phyloP scores from a whole-genome alignment of 1,140 invertebrate genomes.

The Panagrolaimus sp. region DNA sequence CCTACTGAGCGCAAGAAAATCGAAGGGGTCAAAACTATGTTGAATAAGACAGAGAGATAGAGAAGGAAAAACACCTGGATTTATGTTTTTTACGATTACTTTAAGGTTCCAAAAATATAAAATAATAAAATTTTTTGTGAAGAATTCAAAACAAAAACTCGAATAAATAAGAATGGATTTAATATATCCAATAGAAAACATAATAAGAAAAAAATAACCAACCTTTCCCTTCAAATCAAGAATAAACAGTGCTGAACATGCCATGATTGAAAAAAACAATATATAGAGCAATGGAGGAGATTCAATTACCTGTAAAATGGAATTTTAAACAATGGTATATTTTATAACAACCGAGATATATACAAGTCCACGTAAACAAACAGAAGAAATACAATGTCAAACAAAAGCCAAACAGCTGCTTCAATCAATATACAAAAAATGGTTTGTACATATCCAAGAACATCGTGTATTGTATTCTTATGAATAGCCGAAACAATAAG shows the following conservation, averaged over 20 bases:
- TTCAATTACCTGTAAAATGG: background rate
- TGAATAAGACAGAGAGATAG: background rate
- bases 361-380: no score
- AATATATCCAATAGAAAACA: background rate
- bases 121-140: background rate
- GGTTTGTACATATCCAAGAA: no score
- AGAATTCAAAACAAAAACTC: background rate
- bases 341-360: no score
- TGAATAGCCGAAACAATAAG: no score
- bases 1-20: background rate
- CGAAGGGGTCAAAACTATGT: background rate
- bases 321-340: no score
- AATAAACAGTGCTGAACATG: constrained; percentile 63
- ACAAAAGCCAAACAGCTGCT: no score
- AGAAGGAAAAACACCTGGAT: constrained; percentile 11
- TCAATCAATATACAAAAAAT: no score
- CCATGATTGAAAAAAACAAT: constrained; percentile 59
- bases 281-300: no score
- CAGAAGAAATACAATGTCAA: no score
- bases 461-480: no score
- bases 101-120: background rate
- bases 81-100: constrained; percentile 2
- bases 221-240: constrained; percentile 64
- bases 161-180: background rate
- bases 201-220: constrained; percentile 23